Percentiles rank a stretch among this genome's conserved stretches.
These are phyloP conservation scores for Rhea pennata DNA, from an alignment of 2,113 vertebrate genomes.

Conservation along the genomic window DNA sequence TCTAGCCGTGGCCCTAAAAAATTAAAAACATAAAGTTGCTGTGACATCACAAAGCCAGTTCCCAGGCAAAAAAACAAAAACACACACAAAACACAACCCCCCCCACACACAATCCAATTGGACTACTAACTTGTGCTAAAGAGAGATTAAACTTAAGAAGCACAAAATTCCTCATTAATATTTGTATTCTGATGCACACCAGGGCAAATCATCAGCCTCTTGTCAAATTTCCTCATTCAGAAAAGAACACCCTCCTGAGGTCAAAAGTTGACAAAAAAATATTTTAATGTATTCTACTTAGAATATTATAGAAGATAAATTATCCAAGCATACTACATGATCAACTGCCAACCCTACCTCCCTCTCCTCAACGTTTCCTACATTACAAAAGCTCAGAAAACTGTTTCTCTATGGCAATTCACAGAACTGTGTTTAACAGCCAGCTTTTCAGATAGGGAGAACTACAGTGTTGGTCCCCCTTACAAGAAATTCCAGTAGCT, in stretches of 20 bases:
- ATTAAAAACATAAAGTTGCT: neutral
- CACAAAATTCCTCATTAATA: neutral
- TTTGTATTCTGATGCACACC: neutral
- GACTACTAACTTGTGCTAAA: neutral
- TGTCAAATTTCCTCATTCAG: neutral
- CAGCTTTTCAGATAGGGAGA: neutral
- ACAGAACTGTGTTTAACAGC: neutral
- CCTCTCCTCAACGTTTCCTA: neutral
- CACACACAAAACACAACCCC: too few species aligned
- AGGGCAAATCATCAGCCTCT: neutral
- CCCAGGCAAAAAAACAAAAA: neutral
- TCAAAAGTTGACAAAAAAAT: neutral
- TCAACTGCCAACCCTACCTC: neutral
- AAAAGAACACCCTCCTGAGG: neutral
- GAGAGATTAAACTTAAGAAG: neutral
- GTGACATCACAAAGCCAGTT: neutral
- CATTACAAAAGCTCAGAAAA: neutral
- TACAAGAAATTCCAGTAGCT: neutral
- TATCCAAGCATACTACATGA: neutral
- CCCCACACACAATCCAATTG: neutral
- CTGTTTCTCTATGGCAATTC: neutral
- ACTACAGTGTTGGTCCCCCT: neutral
- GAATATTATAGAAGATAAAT: neutral
- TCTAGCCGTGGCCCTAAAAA: constrained; percentile 89
- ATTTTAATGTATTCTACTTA: neutral